These are phyloP conservation scores for Timema cristinae DNA, from an alignment of 2,888 invertebrate genomes.

Conservation along the genomic window DNA sequence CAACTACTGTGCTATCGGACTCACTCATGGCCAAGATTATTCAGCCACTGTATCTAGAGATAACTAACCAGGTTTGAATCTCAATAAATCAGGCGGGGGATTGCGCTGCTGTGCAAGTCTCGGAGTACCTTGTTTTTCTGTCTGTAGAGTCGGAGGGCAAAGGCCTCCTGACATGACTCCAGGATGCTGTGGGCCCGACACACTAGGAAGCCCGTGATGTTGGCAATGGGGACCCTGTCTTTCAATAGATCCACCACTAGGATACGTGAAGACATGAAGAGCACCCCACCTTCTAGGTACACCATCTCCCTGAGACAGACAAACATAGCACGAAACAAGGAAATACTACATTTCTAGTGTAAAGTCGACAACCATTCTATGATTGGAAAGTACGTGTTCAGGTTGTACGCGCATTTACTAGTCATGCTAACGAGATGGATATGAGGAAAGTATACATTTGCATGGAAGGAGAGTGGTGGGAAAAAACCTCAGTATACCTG, in stretches of 20 bases:
- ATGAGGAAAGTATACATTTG: background rate
- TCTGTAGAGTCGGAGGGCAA: slow-evolving; percentile 85
- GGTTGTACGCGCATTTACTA: background rate
- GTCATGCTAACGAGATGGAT: background rate
- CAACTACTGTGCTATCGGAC: no score
- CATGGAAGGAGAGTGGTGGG: background rate
- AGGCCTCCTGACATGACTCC: slow-evolving; percentile 92
- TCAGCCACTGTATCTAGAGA: no score
- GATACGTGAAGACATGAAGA: slow-evolving; percentile 91
- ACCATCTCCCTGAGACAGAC: slow-evolving; percentile 61
- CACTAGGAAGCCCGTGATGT: slow-evolving; percentile 88
- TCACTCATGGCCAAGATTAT: no score
- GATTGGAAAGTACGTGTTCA: background rate
- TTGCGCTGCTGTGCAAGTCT: no score
- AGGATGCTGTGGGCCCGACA: slow-evolving; percentile 83
- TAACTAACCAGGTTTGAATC: no score
- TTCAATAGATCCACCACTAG: slow-evolving; percentile 94
- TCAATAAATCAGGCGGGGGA: no score
- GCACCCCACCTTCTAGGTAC: slow-evolving; percentile 89
- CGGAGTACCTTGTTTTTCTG: slow-evolving; percentile 78
- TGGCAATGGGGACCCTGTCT: slow-evolving; percentile 79
- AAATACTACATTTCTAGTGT: background rate
- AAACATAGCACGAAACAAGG: background rate
- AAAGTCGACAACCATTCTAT: no score
- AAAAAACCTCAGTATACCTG: background rate